Evolutionary conservation across 1,140 invertebrate species (phyloP), one percentile per base, ranked within the genome.

Genomic region (Epicauta chinensis): DNA sequence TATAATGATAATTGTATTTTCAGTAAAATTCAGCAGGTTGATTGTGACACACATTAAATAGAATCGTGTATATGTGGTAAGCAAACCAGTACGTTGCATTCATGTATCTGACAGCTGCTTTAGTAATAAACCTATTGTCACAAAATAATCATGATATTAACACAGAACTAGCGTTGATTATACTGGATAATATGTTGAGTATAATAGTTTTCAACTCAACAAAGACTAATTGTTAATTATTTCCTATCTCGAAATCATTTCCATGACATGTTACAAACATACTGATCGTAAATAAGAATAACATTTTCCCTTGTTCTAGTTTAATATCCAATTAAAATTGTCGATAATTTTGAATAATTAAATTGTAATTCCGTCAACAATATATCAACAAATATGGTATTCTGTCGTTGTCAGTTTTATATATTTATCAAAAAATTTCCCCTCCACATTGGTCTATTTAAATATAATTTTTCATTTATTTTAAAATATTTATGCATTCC

Each of bases 401-500:
- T n/a, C 7, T 23, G 23, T 7, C 4, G 4, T 23, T 23, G 23
- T 23, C 23, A 23, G 23, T 23, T 23, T 23, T 23, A 23, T 23
- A n/a, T 16, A 38, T 38, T 15, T 15, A 38, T 9, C 12, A 3
- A 16, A 9, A n/a, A n/a, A 38, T 38, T 15, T 15, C 2, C 13
- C 7, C n/a, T n/a, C n/a, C n/a, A n/a, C 12, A 16, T 38, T 38
- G 11, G 9, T 14, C 36, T 16, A 16, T 38, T 15, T 15, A n/a
- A 14, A 38, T 15, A 38, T 15, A 15, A 38, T 15, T 14, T 13
- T 13, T 38, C 23, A 23, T 23, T 7, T 23, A 41, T 10, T 32
- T 49, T 60, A 60, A 64, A 63, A 65, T 65, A 65, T 65, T 65
- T 61, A 65, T 64, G 64, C 64, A 62, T 62, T 64, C 55, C 43